These are phyloP conservation scores for Blennius ocellaris DNA, from an alignment of 2,113 vertebrate genomes.

Conservation along the genomic window DNA sequence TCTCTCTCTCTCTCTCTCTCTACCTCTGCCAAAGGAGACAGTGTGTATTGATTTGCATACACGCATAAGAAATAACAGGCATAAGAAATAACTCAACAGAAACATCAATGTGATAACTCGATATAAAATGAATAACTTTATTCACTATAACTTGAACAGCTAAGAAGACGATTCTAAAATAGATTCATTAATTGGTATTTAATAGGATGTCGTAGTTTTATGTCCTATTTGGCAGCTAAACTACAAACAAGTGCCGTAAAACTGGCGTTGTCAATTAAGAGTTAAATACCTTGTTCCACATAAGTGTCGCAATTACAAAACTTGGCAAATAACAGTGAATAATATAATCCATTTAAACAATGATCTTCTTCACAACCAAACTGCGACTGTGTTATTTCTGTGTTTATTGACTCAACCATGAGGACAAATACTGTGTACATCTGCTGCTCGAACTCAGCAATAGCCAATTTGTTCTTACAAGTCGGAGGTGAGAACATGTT, in stretches of 20 bases:
- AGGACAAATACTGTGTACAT: too few species aligned
- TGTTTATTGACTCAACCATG: too few species aligned
- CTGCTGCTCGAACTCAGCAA: too few species aligned
- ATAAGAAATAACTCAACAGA: conserved; percentile 10
- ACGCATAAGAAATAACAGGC: conserved; percentile 6
- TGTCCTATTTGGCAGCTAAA: neutral
- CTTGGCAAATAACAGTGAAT: too few species aligned
- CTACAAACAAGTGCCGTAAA: neutral
- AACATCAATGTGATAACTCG: conserved; percentile 20
- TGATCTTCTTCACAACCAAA: too few species aligned
- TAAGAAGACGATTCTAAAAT: conserved; percentile 18
- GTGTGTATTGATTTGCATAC: conserved; percentile 1
- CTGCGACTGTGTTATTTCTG: too few species aligned
- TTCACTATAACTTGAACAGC: conserved; percentile 2
- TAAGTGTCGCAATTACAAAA: neutral
- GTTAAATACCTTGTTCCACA: neutral
- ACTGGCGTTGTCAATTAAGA: neutral
- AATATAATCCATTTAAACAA: too few species aligned
- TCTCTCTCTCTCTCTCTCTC: neutral
- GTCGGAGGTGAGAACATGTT: too few species aligned
- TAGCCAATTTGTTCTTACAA: too few species aligned
- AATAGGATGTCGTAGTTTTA: neutral
- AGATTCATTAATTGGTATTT: conserved; percentile 17
- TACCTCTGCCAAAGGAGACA: conserved; percentile 2
- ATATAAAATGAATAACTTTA: conserved; percentile 6